These are phyloP conservation scores for Rutilus rutilus DNA, from an alignment of 2,113 vertebrate genomes.

Conservation along the genomic window DNA sequence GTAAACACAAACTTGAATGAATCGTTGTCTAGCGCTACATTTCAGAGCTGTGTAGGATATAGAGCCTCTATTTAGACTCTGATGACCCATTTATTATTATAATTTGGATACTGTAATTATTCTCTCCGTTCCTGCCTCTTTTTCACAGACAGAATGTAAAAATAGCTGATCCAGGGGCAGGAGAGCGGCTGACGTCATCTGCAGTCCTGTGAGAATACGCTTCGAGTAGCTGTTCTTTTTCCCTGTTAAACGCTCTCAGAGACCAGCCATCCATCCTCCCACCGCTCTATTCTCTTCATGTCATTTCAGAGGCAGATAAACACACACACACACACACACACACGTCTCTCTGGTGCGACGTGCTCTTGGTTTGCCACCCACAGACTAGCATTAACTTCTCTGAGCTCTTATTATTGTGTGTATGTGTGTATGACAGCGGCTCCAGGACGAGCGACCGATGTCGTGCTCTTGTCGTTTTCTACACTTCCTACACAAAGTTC, in stretches of 20 bases:
- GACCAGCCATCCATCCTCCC: conserved; percentile 18
- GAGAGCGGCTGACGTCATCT: conserved; percentile 35
- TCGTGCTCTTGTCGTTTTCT: neutral
- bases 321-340: conserved; percentile 18
- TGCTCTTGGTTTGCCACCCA: conserved; percentile 36
- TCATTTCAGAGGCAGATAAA: neutral
- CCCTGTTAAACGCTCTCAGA: conserved; percentile 15
- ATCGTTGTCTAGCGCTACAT: too few relatives aligned
- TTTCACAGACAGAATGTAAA: conserved; percentile 17
- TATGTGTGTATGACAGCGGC: neutral
- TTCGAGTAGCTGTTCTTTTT: conserved; percentile 13
- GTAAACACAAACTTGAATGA: too few relatives aligned
- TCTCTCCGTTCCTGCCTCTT: conserved; percentile 4
- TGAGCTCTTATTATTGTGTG: neutral
- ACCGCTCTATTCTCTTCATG: neutral
- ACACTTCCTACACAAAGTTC: neutral
- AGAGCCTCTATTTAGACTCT: conserved; percentile 28
- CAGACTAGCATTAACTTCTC: conserved; percentile 30
- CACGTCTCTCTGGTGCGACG: too few relatives aligned
- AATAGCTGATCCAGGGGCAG: conserved; percentile 33
- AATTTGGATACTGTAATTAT: conserved; percentile 41
- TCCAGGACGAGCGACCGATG: neutral
- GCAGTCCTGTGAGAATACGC: neutral
- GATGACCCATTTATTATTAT: conserved; percentile 21
- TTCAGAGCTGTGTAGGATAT: conserved; percentile 27